Percentiles rank a stretch among this genome's conserved stretches.
phyloP scores from a whole-genome alignment of 2,797 vertebrate species.

The Novumbra hubbsi region DNA sequence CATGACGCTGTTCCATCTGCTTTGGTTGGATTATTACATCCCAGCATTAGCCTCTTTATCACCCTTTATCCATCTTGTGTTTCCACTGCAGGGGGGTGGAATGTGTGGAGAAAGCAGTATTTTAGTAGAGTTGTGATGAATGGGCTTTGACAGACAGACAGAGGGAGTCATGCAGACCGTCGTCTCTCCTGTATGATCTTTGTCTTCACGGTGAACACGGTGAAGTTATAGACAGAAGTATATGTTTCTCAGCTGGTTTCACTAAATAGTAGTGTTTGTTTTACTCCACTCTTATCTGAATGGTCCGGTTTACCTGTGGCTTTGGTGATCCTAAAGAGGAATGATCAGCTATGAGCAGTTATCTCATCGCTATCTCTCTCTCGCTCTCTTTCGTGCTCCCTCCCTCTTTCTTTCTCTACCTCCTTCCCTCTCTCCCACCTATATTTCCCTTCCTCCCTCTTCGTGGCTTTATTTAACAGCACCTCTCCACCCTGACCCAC shows the following conservation, averaged over 20 bases:
- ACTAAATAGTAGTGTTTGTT: slow-evolving; percentile 56
- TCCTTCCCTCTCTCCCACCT: not conserved
- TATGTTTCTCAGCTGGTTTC: slow-evolving; percentile 57
- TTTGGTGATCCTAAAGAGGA: no score
- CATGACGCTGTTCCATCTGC: slow-evolving; percentile 65
- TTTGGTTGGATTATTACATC: slow-evolving; percentile 73
- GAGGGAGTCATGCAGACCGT: slow-evolving; percentile 61
- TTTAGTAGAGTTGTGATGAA: slow-evolving; percentile 66
- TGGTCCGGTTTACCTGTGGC: not conserved
- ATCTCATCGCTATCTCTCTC: not conserved
- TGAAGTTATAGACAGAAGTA: slow-evolving; percentile 62
- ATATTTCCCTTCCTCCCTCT: not conserved
- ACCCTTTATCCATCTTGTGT: slow-evolving; percentile 69
- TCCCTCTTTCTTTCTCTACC: not conserved
- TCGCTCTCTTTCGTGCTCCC: not conserved
- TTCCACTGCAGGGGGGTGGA: slow-evolving; percentile 66
- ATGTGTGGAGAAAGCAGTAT: slow-evolving; percentile 60
- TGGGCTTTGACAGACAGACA: slow-evolving; percentile 63
- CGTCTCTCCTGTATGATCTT: slow-evolving; percentile 56
- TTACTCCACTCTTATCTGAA: not conserved
- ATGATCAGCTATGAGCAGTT: not conserved
- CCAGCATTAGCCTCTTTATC: slow-evolving; percentile 63
- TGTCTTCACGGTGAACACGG: slow-evolving; percentile 14
- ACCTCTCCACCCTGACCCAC: not conserved
- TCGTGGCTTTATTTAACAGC: not conserved